A percentile compares a stretch with the other conserved stretches of the same genome.
phyloP scores from a whole-genome alignment of 2,797 vertebrate species.

The Platyrinchus mystaceus region DNA sequence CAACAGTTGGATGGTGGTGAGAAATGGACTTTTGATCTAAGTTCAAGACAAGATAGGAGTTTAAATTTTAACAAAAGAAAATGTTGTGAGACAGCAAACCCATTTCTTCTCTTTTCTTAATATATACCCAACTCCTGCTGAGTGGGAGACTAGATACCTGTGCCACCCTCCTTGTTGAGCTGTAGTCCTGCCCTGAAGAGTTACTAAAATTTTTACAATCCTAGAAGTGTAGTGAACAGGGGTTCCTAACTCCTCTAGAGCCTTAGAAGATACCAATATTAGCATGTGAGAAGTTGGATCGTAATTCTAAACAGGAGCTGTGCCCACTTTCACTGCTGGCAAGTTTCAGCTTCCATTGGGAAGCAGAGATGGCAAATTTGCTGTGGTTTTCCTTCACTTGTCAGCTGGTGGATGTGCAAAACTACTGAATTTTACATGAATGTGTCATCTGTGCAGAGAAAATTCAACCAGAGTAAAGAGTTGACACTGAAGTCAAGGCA shows the following conservation, averaged over 20 bases:
- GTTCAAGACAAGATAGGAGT: not conserved
- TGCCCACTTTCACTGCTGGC: not conserved
- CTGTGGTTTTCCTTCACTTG: not conserved
- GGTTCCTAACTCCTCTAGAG: not conserved
- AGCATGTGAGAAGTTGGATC: not conserved
- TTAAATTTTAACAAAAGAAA: not conserved
- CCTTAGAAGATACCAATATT: not conserved
- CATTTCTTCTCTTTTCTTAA: not conserved
- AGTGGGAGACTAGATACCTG: not conserved
- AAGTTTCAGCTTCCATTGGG: not conserved
- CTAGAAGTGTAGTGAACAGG: not conserved
- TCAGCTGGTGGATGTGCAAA: not conserved
- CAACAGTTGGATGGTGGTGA: not conserved
- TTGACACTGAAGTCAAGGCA: not conserved
- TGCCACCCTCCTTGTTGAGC: not conserved
- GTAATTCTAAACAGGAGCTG: not conserved
- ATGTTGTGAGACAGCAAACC: not conserved
- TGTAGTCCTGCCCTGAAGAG: not conserved
- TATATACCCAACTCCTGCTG: not conserved
- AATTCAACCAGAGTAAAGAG: constrained; percentile 18
- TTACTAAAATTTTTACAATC: not conserved
- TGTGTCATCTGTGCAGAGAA: not conserved
- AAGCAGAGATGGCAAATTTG: constrained; percentile 6
- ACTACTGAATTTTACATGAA: not conserved
- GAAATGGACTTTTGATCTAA: not conserved